A percentile compares a stretch with the other conserved stretches of the same genome.
phyloP scores from a whole-genome alignment of 2,888 invertebrate species.

The Polydesmus complanatus region DNA sequence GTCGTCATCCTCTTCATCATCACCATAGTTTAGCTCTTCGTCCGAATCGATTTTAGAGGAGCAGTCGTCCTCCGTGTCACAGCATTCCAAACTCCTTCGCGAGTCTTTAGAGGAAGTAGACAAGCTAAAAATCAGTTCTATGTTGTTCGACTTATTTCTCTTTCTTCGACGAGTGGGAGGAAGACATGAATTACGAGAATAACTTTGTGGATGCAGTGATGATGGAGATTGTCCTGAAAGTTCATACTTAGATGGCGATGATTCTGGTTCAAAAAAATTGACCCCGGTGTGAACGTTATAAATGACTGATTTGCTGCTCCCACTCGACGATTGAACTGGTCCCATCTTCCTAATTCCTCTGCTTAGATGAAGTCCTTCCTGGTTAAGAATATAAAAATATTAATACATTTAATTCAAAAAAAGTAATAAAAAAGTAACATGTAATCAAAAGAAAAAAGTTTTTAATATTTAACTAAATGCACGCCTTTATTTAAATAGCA shows the following conservation, averaged over 20 bases:
- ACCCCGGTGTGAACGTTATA: conserved; percentile 5
- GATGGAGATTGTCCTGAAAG: neutral
- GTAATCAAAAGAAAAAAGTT: too few species aligned
- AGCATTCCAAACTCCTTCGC: neutral
- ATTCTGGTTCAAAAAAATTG: neutral
- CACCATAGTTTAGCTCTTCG: neutral
- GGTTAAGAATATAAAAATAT: too few species aligned
- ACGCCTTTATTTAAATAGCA: too few species aligned
- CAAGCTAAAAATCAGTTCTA: neutral
- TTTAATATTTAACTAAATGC: too few species aligned
- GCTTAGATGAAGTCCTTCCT: too few species aligned
- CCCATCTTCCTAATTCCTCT: neutral
- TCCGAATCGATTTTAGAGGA: neutral
- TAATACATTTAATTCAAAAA: too few species aligned
- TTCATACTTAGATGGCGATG: neutral
- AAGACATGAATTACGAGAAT: neutral
- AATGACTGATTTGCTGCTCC: neutral
- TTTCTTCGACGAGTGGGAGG: neutral
- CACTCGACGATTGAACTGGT: neutral
- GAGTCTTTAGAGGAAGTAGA: neutral
- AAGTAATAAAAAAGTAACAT: too few species aligned
- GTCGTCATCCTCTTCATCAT: conserved; percentile 5
- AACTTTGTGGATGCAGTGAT: neutral
- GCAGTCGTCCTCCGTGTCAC: neutral
- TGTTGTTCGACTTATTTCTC: neutral